A percentile compares a stretch with the other conserved stretches of the same genome.
These are phyloP conservation scores for Calliphora vicina DNA, from an alignment of 1,140 invertebrate species.

Conservation along the genomic window DNA sequence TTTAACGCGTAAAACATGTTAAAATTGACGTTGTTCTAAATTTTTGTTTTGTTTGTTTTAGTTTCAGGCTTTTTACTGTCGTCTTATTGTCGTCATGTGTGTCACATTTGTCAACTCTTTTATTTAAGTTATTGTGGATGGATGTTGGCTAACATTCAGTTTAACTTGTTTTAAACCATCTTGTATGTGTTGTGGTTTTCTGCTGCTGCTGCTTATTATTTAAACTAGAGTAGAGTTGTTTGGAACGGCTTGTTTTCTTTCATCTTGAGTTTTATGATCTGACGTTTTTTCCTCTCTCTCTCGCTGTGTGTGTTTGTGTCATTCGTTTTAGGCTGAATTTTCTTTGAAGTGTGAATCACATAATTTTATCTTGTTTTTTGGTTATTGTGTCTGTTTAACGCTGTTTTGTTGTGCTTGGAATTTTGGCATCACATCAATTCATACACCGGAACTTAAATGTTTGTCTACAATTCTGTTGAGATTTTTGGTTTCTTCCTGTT, in stretches of 20 bases:
- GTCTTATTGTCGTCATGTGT: background rate
- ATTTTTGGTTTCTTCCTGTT: background rate
- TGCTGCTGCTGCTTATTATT: background rate
- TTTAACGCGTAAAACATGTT: constrained; percentile 25
- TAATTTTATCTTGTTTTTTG: background rate
- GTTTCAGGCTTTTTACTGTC: too few relatives aligned
- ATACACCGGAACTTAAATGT: background rate
- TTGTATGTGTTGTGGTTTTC: background rate
- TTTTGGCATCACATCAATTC: background rate
- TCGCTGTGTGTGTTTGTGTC: background rate
- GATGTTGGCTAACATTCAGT: background rate
- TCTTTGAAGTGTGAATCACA: constrained; percentile 30
- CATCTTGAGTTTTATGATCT: constrained; percentile 23
- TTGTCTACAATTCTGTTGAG: background rate
- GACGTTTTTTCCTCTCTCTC: background rate
- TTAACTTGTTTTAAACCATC: background rate
- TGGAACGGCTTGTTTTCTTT: constrained; percentile 15
- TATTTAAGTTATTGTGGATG: too few relatives aligned
- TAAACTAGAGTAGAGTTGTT: constrained; percentile 7
- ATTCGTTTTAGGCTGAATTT: background rate
- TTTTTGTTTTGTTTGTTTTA: background rate
- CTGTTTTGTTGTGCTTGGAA: background rate
- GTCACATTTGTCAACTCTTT: background rate
- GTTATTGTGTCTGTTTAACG: too few relatives aligned
- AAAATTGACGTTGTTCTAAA: background rate